A percentile compares a stretch with the other conserved stretches of the same genome.
Conservation (phyloP, 2,797 vertebrate species). For the Sebastolobus alascanus region DNA sequence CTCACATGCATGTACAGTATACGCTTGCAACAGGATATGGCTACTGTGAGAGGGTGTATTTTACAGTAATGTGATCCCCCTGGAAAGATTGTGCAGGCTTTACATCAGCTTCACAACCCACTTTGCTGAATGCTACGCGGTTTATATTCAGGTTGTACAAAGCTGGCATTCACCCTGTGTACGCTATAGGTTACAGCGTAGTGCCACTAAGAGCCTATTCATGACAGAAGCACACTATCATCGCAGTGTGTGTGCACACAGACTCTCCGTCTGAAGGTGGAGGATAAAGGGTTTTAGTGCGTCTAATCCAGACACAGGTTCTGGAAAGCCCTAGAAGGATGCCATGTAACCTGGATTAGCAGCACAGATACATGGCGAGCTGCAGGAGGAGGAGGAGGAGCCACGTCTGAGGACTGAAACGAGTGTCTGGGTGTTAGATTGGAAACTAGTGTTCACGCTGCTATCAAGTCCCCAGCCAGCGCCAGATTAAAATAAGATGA, state of each 20-base stretch:
- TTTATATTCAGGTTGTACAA: constrained; percentile 20
- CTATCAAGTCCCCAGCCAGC: constrained; percentile 8
- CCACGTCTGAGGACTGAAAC: constrained; percentile 1
- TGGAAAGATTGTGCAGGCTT: not conserved
- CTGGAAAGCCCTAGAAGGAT: constrained; percentile 23
- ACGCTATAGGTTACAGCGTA: not conserved
- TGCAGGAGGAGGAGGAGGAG: constrained; percentile 43
- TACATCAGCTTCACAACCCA: constrained; percentile 4
- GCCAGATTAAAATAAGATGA: constrained; percentile 38
- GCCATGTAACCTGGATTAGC: constrained; percentile 61
- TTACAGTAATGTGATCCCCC: constrained; percentile 10
- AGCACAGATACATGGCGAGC: constrained; percentile 3
- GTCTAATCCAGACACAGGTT: constrained; percentile 58
- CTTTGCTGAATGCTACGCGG: not conserved
- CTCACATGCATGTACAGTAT: not conserved
- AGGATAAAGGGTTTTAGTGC: constrained; percentile 57
- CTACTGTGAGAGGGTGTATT: not conserved
- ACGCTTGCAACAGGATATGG: not conserved
- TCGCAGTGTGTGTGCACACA: constrained; percentile 16
- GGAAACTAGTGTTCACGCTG: constrained; percentile 1
- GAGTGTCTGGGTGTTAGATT: constrained; percentile 5
- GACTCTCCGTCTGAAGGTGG: constrained; percentile 38
- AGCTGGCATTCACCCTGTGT: not conserved
- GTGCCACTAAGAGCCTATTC: not conserved
- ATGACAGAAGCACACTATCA: not conserved